Evolutionary conservation across 2,797 vertebrate genomes (phyloP), one percentile per base, ranked within the genome.

Genomic region (Ataeniobius toweri): DNA sequence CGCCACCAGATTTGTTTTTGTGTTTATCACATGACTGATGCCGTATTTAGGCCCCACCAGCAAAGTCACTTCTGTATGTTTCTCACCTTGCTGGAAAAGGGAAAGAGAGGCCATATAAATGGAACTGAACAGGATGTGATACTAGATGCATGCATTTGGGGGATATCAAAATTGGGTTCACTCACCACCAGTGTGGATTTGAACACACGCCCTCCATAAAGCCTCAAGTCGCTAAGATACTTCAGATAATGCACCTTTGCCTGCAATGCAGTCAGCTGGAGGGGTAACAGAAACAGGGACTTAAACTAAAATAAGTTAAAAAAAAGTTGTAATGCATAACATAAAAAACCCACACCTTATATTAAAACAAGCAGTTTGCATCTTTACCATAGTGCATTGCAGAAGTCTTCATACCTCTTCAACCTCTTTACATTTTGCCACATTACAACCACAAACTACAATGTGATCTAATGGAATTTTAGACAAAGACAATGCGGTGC

Each of bases 181-280:
- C 94, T 97, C 95, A 99, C 98, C 92, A 99, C 89, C 73, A 99
- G 91, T 1, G 95, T 97, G 73, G 98, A 97, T 92, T 98, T 99
- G 92, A 99, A 99, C 80, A 99, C 98, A 63, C 97, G 96, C 67
- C 98, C 98, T 84, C 98, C 98, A 6, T 99, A 99, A 51, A 99
- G 95, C 79, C 98, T 94, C 82, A 99, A 94, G 87, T 99, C 98
- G 89, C 96, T 99, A 92, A 99, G 98, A 93, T 99, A 99, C 94
- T 98, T 99, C 82, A 99, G 96, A 94, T 99, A 99, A 94, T 99
- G 97, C 56, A 99, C 97, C 93, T 99, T 99, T 88, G 98, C 98
- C 94, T 99, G 98, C 82, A 99, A 90, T 74, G 97, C 97, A 26
- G 98, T 99, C 41, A 99, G 95, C 98, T 99, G 92, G n/a, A 87